Conservation (phyloP, 2,797 vertebrate species). For the Chromobotia macracanthus region DNA sequence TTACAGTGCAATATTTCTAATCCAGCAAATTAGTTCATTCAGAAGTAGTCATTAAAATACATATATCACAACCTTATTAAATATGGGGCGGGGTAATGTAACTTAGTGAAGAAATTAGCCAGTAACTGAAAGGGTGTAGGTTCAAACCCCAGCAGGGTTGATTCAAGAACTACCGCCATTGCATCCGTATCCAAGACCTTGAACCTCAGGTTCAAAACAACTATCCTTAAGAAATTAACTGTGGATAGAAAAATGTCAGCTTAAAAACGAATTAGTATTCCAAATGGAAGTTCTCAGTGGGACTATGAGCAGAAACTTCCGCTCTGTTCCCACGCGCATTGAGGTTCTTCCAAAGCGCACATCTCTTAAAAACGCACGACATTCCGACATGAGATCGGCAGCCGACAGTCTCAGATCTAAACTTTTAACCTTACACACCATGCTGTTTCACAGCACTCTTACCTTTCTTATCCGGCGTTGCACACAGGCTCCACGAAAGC, state of each 20-base stretch:
- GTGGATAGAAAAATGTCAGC: not conserved
- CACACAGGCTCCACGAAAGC: conserved; percentile 65
- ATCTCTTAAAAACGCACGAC: conserved; percentile 23
- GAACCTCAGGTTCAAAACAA: not conserved
- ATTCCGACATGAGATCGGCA: not conserved
- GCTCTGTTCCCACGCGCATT: conserved; percentile 33
- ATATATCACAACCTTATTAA: conserved; percentile 21
- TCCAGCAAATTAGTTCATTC: too few species aligned
- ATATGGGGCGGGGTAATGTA: not conserved
- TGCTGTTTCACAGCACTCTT: conserved; percentile 43
- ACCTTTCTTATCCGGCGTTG: conserved; percentile 77
- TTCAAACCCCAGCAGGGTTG: not conserved
- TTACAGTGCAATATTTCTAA: not conserved
- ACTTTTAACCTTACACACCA: conserved; percentile 3
- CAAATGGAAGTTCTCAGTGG: conserved; percentile 23
- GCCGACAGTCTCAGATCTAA: not conserved
- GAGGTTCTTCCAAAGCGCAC: not conserved
- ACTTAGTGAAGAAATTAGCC: not conserved
- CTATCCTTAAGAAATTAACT: too few species aligned
- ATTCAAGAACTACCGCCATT: not conserved
- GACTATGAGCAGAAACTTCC: conserved; percentile 35
- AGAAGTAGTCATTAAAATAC: not conserved
- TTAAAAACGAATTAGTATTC: not conserved
- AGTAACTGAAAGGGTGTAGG: not conserved
- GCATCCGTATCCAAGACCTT: not conserved